Evolutionary conservation across 2,113 vertebrate genomes (phyloP).

Genomic region (Petaurus breviceps): DNA sequence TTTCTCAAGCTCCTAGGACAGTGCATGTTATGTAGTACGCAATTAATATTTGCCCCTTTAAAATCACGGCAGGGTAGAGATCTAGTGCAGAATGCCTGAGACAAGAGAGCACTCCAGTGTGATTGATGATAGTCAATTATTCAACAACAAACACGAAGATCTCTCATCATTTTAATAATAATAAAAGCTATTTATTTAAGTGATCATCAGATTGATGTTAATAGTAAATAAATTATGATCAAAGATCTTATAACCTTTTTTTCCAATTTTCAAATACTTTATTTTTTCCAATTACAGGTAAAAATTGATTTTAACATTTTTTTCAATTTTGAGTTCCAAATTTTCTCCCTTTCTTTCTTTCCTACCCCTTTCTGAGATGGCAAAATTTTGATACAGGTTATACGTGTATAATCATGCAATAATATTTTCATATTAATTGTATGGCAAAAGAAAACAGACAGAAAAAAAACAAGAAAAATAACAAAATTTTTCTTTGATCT

Average conservation of each 20-base stretch:
- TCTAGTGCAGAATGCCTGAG: not conserved
- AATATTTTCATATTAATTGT: no score
- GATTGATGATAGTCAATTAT: not conserved
- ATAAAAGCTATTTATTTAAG: not conserved
- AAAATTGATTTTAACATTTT: no score
- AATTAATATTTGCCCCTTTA: not conserved
- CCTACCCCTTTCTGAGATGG: no score
- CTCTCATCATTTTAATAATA: not conserved
- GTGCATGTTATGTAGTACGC: not conserved
- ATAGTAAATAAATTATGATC: not conserved
- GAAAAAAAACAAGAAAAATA: no score
- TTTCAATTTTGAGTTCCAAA: no score
- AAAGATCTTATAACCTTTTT: not conserved
- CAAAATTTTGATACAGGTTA: no score
- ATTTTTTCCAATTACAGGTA: no score
- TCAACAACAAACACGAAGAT: not conserved
- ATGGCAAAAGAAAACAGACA: no score
- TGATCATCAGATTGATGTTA: not conserved
- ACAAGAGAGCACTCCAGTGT: not conserved
- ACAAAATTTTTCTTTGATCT: no score
- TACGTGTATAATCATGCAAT: no score
- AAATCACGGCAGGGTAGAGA: not conserved
- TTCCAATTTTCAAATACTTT: no score
- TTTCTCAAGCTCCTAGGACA: not conserved
- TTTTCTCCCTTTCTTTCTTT: no score